phyloP scores from a whole-genome alignment of 1,140 invertebrate genomes.

The Brachionus rotundiformis region DNA sequence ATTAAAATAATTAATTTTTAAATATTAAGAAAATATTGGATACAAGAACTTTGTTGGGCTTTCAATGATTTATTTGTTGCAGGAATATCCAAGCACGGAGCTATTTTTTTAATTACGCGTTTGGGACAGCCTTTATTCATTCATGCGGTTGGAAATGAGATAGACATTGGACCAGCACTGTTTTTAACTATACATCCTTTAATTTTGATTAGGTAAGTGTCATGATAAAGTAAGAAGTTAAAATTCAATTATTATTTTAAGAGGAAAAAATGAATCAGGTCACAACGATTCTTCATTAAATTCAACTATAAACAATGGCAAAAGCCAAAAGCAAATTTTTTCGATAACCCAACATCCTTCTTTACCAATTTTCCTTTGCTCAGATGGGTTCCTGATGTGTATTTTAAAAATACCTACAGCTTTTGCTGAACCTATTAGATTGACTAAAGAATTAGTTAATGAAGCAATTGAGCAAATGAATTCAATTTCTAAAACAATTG shows the following conservation, averaged over 20 bases:
- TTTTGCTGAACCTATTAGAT: neutral
- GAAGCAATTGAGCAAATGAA: conserved; percentile 28
- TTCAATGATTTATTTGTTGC: conserved; percentile 60
- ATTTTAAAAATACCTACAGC: conserved; percentile 50
- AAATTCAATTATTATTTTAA: neutral
- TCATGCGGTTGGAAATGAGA: conserved; percentile 57
- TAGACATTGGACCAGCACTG: conserved; percentile 60
- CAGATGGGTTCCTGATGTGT: conserved; percentile 63
- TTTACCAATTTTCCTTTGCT: conserved; percentile 61
- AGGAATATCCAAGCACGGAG: conserved; percentile 60
- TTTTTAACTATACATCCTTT: conserved; percentile 62
- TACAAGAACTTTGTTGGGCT: conserved; percentile 61
- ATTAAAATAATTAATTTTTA: neutral
- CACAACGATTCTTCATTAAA: conserved; percentile 1
- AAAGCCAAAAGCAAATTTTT: conserved; percentile 57
- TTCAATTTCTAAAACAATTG: conserved; percentile 27
- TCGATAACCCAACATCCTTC: conserved; percentile 60
- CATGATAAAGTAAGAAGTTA: neutral
- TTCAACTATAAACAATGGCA: conserved; percentile 48
- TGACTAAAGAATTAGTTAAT: conserved; percentile 22
- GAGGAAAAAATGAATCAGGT: neutral
- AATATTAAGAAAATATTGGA: conserved; percentile 59
- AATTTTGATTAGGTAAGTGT: conserved; percentile 57
- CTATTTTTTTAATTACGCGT: conserved; percentile 58
- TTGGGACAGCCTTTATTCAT: conserved; percentile 61